Evolutionary conservation across 2,113 vertebrate genomes (phyloP).

Genomic region (Aptenodytes patagonicus): DNA sequence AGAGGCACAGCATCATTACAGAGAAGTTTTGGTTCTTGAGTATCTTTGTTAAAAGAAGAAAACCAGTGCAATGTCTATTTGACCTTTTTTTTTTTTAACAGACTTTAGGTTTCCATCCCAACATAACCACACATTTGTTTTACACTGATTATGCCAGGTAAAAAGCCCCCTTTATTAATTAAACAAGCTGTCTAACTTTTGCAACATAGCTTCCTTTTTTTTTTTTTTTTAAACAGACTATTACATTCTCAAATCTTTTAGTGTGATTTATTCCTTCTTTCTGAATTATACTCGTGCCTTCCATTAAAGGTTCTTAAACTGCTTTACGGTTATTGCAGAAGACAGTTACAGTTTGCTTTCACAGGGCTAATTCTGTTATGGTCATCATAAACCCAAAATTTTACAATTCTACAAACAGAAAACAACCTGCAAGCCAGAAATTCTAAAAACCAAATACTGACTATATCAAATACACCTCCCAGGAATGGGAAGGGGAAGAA

Average conservation of each 20-base stretch:
- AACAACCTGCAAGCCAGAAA: neutral
- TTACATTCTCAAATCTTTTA: neutral
- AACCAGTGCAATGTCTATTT: neutral
- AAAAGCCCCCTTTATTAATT: neutral
- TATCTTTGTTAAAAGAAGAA: neutral
- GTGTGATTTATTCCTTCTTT: neutral
- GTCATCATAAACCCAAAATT: neutral
- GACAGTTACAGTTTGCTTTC: neutral
- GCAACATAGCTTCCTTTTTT: neutral
- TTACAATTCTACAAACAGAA: neutral
- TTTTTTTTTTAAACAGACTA: neutral
- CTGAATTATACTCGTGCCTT: neutral
- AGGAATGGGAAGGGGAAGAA: neutral
- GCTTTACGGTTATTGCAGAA: neutral
- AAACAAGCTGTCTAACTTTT: neutral
- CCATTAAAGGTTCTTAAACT: neutral
- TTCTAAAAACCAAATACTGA: neutral
- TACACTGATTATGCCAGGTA: neutral
- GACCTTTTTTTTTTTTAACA: neutral
- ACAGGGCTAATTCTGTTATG: fast-evolving
- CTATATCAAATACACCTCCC: neutral
- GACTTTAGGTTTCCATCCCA: neutral
- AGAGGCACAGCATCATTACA: neutral
- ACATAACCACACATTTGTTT: neutral
- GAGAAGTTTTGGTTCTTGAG: neutral